Percentiles rank a stretch among this genome's conserved stretches.
phyloP scores from a whole-genome alignment of 2,888 invertebrate genomes.

The Alloplasta piceator region DNA sequence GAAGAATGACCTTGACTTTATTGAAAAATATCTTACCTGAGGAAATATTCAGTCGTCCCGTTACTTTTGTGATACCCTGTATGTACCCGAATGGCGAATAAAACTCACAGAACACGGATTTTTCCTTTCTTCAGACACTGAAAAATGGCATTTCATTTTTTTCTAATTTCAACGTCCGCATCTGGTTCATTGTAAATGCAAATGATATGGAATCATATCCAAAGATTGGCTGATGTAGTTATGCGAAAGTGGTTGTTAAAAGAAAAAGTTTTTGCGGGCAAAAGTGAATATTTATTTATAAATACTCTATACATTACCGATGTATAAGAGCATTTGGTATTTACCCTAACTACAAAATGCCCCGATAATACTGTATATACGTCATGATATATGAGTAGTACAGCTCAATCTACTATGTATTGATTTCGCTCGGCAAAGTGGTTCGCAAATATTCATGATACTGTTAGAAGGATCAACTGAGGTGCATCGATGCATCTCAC shows the following conservation, averaged over 20 bases:
- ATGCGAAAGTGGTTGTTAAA: constrained; percentile 11
- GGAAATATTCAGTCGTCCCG: too few relatives aligned
- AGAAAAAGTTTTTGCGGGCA: constrained; percentile 22
- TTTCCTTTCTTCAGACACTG: neutral
- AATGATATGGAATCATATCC: neutral
- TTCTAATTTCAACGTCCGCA: neutral
- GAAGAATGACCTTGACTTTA: too few relatives aligned
- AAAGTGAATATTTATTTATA: constrained; percentile 36
- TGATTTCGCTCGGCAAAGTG: constrained; percentile 75
- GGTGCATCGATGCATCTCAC: constrained; percentile 70
- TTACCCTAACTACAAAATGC: constrained; percentile 39
- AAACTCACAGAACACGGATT: neutral
- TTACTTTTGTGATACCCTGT: too few relatives aligned
- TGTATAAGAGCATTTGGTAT: constrained; percentile 23
- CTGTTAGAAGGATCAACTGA: constrained; percentile 76
- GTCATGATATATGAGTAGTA: constrained; percentile 46
- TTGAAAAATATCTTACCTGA: too few relatives aligned
- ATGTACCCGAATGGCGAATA: neutral
- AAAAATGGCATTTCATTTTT: constrained; percentile 2
- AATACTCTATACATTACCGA: constrained; percentile 37
- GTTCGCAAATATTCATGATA: constrained; percentile 81
- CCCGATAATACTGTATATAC: constrained; percentile 55
- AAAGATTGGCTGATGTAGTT: constrained; percentile 7
- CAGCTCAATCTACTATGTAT: constrained; percentile 69
- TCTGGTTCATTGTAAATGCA: neutral